Conservation (phyloP, 1,140 invertebrate species). For the Pseudomyrmex sp. region DNA sequence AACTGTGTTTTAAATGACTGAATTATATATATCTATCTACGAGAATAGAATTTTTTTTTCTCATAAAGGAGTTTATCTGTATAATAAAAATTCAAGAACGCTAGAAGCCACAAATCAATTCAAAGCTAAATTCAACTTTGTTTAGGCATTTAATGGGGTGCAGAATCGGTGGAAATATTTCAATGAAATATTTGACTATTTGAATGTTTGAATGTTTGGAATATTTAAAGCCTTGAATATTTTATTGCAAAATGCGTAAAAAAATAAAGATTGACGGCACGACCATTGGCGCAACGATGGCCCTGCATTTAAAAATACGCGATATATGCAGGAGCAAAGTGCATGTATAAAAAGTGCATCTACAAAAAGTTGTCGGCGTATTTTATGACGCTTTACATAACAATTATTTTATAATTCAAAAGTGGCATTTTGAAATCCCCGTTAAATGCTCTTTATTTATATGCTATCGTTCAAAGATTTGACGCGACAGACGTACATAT, state of each 20-base stretch:
- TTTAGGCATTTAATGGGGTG: slow-evolving; percentile 22
- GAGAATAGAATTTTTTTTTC: background rate
- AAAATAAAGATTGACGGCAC: slow-evolving; percentile 39
- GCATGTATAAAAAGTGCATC: slow-evolving; percentile 51
- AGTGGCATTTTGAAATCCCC: slow-evolving; percentile 48
- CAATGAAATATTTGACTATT: slow-evolving; percentile 38
- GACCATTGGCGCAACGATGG: slow-evolving; percentile 4
- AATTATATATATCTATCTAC: background rate
- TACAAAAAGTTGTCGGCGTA: slow-evolving; percentile 44
- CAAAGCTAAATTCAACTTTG: slow-evolving; percentile 1
- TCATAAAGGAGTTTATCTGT: background rate
- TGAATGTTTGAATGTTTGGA: slow-evolving; percentile 36
- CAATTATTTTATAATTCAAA: slow-evolving; percentile 61
- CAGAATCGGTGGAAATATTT: slow-evolving; percentile 6
- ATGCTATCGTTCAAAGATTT: slow-evolving; percentile 15
- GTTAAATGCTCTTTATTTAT: slow-evolving; percentile 67
- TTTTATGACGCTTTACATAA: slow-evolving; percentile 53
- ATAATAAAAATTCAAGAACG: background rate
- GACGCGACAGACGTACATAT: background rate
- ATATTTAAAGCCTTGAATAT: slow-evolving; percentile 45
- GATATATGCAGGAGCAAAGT: slow-evolving; percentile 9
- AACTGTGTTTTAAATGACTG: background rate
- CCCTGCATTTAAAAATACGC: slow-evolving; percentile 49
- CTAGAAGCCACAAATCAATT: background rate
- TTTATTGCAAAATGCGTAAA: slow-evolving; percentile 33